Evolutionary conservation across 2,113 vertebrate genomes (phyloP), one percentile per base, ranked within the genome.

Genomic region (Regulus satrapa): DNA sequence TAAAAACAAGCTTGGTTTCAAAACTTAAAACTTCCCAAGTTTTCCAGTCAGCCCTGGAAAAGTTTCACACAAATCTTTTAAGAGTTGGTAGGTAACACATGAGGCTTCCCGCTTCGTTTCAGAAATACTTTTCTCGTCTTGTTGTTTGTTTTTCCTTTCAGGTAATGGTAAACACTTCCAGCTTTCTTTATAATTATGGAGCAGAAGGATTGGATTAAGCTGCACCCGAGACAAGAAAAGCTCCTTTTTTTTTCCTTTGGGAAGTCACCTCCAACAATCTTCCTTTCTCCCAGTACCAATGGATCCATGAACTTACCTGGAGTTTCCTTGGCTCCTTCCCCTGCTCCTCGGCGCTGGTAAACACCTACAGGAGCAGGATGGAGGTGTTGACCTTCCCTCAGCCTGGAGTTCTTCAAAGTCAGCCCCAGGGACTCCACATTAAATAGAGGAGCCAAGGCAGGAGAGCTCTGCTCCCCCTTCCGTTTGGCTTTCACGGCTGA

Each of bases 401-500:
- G 63, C 88, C 73, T 90, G n/a, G 63, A 92, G 82, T 92, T 96
- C 93, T 96, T 95, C 94, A 92, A 92, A 96, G 90, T 31, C 94
- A 89, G 94, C 84, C 92, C 21, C 88, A 8, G 94, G 92, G 96
- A 96, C 92, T 94, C 28, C 78, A 88, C 86, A 78, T 98, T 98
- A 98, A 98, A 97, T 97, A 98, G 96, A 92, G 92, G 91, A 93
- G 95, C 95, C 88, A 86, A 55, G 75, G 90, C 64, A 93, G 78
- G 51, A 88, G 94, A 93, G 76, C 62, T 92, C 93, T 92, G 85
- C 94, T 93, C 96, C 94, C 94, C 89, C 90, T 92, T 95, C 92
- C 81, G 85, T 96, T 96, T 98, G 98, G 98, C 97, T 89, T 97
- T 92, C 98, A 98, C 95, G 97, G 98, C 96, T 97, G 89, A 98